phyloP scores from a whole-genome alignment of 1,140 invertebrate genomes.

The Orchestia grillus region DNA sequence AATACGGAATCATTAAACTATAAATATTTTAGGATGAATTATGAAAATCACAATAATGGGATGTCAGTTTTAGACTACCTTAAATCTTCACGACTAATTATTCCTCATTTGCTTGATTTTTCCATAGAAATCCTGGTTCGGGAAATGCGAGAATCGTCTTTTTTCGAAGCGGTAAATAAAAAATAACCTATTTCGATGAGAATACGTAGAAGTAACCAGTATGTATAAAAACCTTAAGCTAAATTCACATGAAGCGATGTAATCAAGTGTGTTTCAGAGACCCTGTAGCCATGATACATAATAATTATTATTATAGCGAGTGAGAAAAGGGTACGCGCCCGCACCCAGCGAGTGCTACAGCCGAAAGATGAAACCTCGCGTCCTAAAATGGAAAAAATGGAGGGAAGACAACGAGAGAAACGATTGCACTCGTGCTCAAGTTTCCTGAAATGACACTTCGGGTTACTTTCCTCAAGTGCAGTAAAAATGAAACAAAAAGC shows the following conservation, averaged over 20 bases:
- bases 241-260: background rate
- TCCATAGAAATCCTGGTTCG: background rate
- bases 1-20: background rate
- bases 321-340: background rate
- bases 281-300: conserved; percentile 11
- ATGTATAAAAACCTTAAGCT: background rate
- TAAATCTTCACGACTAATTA: background rate
- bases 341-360: background rate
- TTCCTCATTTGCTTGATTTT: background rate
- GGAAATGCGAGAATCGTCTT: background rate
- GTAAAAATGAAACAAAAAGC: background rate
- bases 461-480: background rate
- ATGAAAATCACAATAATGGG: background rate
- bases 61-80: background rate
- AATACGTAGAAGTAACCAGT: background rate
- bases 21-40: background rate
- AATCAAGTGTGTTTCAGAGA: conserved; percentile 17
- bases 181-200: background rate
- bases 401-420: background rate
- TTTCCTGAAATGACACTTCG: background rate
- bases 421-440: background rate
- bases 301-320: background rate
- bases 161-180: background rate
- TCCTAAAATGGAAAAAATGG: background rate
- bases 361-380: background rate